Conservation (phyloP, 2,797 vertebrate genomes). For the Carcharodon carcharias region DNA sequence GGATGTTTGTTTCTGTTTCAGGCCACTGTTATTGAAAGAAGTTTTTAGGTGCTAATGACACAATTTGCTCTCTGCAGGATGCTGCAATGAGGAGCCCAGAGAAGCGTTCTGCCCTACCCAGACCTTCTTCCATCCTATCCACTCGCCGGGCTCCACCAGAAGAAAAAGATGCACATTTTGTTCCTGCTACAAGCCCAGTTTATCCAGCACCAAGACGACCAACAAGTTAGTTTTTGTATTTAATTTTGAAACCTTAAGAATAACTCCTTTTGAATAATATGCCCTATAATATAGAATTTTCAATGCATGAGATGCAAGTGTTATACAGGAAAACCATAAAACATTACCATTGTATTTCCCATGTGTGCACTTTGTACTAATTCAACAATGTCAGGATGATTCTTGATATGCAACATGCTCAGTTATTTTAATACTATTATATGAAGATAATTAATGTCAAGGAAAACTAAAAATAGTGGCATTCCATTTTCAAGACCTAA, state of each 20-base stretch:
- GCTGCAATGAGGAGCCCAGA: constrained; percentile 81
- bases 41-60: neutral
- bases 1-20: neutral
- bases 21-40: neutral
- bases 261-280: neutral
- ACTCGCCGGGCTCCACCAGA: constrained; percentile 73
- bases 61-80: constrained; percentile 62
- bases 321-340: neutral
- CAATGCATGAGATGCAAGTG: neutral
- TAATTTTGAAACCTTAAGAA: neutral
- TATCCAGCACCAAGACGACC: constrained; percentile 74
- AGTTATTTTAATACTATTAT: neutral
- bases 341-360: neutral
- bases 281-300: neutral
- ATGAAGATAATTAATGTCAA: neutral
- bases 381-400: neutral
- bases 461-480: neutral
- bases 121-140: constrained; percentile 78
- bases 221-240: constrained; percentile 69
- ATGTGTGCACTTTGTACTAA: neutral
- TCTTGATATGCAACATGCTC: neutral
- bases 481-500: neutral
- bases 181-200: constrained; percentile 63
- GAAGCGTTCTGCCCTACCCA: constrained; percentile 80
- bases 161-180: constrained; percentile 86